Base-by-base conservation (phyloP, 1,140 invertebrate species). In the Spodoptera frugiperda region DNA sequence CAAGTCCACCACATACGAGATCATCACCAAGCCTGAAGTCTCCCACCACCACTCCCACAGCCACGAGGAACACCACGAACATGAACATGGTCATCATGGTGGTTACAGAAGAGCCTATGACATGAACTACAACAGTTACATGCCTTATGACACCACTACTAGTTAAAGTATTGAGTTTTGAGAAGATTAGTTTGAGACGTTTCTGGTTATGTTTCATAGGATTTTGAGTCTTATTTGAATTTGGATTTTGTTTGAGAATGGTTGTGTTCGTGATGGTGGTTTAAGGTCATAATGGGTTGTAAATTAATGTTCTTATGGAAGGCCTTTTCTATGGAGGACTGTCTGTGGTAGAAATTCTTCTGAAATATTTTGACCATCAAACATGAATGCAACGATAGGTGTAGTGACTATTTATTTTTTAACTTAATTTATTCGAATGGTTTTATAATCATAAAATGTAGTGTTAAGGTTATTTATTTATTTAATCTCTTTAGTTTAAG, bases 1-100 rank as follows among this genome's bases (percentile, higher is more conserved):
- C 15, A 95, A 96, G 77, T 96, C 96, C 19, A 97, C 97, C 0
- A 97, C 97, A 0, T 97, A 98, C 86, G 97, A 97, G 90, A 97
- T 97, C 81, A 96, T 97, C 71, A 96, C 96, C 74, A 97, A 97
- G 79, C 97, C 97, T 0, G 95, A 97, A 14, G 96, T 97, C 77
- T 95, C 96, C 0, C 95, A 96, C 75, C 95, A 96, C 1, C 96
- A 97, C 81, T 95, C 96, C 2, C 96, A 97, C 80, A 95, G 94
- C 51, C 95, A 95, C 80, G 96, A 97, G 82, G 96, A 97, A 48
- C 91, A 91, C 19, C 92, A 94, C 21, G 91, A 94, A 33, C 90
- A 94, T 71, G 89, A 93, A 5, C 93, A 94, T 74, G 91, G 92
- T 0, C 91, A 93, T 53, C 91, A 93, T 48, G 90, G 91, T 0